phyloP scores from a whole-genome alignment of 2,888 invertebrate species.

The Caenorhabditis sp. region DNA sequence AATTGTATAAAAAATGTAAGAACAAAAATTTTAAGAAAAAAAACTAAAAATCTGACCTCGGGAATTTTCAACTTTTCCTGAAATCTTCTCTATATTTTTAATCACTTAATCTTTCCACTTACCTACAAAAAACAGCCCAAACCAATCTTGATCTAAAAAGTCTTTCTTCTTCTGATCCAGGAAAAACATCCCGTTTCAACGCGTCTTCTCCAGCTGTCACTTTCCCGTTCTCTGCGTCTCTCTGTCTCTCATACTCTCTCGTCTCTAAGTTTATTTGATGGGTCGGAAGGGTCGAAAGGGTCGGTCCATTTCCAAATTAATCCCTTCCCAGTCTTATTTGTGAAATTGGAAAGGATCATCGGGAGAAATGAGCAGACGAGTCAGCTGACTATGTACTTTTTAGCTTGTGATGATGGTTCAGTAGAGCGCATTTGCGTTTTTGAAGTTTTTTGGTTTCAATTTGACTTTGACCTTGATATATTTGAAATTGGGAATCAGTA shows the following conservation, averaged over 20 bases:
- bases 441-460: background rate
- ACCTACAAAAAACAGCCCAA: no score
- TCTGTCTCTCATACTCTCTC: slow-evolving; percentile 23
- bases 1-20: no score
- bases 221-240: slow-evolving; percentile 35
- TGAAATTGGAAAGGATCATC: slow-evolving; percentile 24
- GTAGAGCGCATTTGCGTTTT: slow-evolving; percentile 20
- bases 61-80: no score
- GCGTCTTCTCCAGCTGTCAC: slow-evolving; percentile 20
- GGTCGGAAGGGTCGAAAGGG: slow-evolving; percentile 15
- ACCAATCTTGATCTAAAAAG: background rate
- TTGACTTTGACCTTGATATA: background rate
- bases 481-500: slow-evolving; percentile 6
- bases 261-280: slow-evolving; percentile 54
- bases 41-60: no score
- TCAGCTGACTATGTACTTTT: slow-evolving; percentile 3
- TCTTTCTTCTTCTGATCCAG: slow-evolving; percentile 16
- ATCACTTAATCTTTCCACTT: background rate
- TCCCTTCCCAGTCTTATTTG: slow-evolving; percentile 24
- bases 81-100: background rate
- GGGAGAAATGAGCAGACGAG: no score
- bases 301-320: slow-evolving; percentile 59
- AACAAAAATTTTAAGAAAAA: no score
- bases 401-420: background rate
- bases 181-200: slow-evolving; percentile 25